These are phyloP conservation scores for human DNA, from an alignment of 2,113 vertebrate genomes.

Conservation along the genomic window GRCh38 chr18:57239501-57240000, in stretches of 20 bases:
- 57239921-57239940: background rate
- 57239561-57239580: background rate
- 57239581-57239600: background rate
- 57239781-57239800: background rate
- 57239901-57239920: background rate
- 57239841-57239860: background rate
- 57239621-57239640: background rate
- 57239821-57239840: background rate
- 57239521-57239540: background rate
- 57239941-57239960: background rate
- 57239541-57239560: background rate
- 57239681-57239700: background rate
- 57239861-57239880: background rate
- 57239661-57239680: background rate
- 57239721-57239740: background rate
- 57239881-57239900: background rate
- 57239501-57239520: background rate
- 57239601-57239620: background rate
- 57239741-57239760: fast-evolving
- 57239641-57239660: background rate
- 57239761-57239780: background rate
- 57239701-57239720: background rate
- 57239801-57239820: background rate
- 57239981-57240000: background rate
- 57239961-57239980: background rate